Evolutionary conservation across 2,888 invertebrate species (phyloP), one percentile per base, ranked within the genome.

Genomic region (Ametastegia equiseti): DNA sequence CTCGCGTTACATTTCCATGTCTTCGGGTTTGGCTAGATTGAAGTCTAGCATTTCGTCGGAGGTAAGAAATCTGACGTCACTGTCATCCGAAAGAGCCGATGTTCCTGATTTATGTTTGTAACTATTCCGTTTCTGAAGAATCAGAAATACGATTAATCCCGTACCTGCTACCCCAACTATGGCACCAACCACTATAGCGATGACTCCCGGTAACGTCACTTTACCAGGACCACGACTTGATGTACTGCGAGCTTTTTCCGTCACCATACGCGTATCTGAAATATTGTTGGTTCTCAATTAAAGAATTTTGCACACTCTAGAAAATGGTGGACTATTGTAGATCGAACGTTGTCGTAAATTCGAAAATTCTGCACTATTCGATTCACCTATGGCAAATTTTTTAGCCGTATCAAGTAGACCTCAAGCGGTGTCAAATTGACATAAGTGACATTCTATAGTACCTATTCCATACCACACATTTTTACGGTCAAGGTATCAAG

Each of bases 41-140:
- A 94, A 93, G 86, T 94, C 93, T 19, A 94, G 87, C 50, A 92
- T 89, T 85, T 94, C 94, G 81, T 94, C 93, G 36, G 92, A 92
- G 1, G 94, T 93, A 60, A 94, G 89, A 87, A 93, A 94, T 81
- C 94, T 88, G 0, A 94, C 94, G 84, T 94, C 94, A 77, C 94
- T 94, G 83, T 92, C 92, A 42, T 92, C 93, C n/a, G 90, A 89
- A 9, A 91, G 87, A 15, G 88, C 88, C 23, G 90, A 90, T 15
- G 88, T 86, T 57, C 86, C 88, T n/a, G 85, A 82, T 9, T 86
- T 84, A 27, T 89, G 84, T 81, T 90, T 90, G 79, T 88, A 90
- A 23, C 84, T 86, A 81, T 87, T 89, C 15, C 87, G 83, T 65
- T 83, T 85, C 67, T 85, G 83, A 23, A 85, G 83, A 5, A 87